Conservation (phyloP, 2,113 vertebrate genomes). For the Stictonetta naevosa region DNA sequence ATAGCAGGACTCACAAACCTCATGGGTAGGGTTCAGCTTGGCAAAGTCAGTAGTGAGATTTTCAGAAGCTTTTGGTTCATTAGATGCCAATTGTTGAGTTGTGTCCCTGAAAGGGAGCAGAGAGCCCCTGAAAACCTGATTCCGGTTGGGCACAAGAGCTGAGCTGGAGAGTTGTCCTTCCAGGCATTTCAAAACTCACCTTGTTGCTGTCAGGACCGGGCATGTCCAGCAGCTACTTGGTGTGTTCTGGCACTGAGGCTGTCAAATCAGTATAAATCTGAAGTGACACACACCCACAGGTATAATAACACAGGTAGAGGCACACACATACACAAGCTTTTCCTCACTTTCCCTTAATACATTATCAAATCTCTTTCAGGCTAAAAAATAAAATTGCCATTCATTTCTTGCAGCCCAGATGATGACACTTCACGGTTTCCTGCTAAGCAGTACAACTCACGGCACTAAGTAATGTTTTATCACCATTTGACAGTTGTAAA, state of each 20-base stretch:
- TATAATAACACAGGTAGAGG: not conserved
- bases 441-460: not conserved
- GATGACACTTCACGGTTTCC: not conserved
- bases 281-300: accelerated
- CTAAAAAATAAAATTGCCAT: not conserved
- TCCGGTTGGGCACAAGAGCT: not conserved
- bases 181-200: not conserved
- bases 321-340: not conserved
- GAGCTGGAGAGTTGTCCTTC: not conserved
- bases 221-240: accelerated
- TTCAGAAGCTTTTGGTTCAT: not conserved
- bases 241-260: not conserved
- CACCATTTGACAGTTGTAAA: not conserved
- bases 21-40: not conserved
- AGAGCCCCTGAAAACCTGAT: not conserved
- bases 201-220: not conserved
- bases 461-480: not conserved
- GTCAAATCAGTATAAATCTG: not conserved
- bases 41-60: not conserved
- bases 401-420: not conserved
- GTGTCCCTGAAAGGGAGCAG: not conserved
- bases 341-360: not conserved
- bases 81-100: not conserved
- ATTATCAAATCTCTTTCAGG: not conserved
- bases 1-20: accelerated